Conservation (phyloP, 2,113 vertebrate genomes). For the Anser brachyrhynchus region DNA sequence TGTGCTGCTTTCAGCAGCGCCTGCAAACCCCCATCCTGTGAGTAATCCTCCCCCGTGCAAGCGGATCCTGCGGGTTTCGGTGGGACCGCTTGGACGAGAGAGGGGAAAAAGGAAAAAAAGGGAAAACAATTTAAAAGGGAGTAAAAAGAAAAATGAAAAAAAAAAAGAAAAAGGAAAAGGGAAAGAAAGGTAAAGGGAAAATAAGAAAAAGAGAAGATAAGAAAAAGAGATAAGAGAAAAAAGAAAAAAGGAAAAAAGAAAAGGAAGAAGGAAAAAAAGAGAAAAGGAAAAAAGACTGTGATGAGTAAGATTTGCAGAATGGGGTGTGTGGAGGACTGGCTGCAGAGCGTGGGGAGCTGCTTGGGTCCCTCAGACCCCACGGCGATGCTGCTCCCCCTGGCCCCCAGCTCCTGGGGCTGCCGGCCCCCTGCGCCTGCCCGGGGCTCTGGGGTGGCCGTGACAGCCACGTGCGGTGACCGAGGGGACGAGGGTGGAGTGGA, state of each 20-base stretch:
- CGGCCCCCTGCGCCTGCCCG: too few relatives aligned
- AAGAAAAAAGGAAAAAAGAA: not conserved
- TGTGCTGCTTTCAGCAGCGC: not conserved
- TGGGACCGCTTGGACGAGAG: rapidly evolving
- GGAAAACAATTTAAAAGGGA: not conserved
- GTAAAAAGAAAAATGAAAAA: not conserved
- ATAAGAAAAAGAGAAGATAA: too few relatives aligned
- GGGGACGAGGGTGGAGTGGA: too few relatives aligned
- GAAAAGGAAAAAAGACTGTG: not conserved
- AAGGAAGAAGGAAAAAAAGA: too few relatives aligned
- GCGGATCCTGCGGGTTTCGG: not conserved
- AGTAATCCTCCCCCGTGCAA: not conserved
- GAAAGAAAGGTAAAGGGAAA: not conserved
- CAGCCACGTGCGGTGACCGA: too few relatives aligned
- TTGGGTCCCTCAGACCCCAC: not conserved
- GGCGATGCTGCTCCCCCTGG: too few relatives aligned
- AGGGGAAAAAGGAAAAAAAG: not conserved
- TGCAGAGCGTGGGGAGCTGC: not conserved
- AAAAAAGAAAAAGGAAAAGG: not conserved
- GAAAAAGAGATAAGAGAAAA: too few relatives aligned
- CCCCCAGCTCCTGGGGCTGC: too few relatives aligned
- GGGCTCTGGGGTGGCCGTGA: too few relatives aligned
- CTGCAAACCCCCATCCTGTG: constrained; percentile 19
- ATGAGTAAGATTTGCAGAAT: not conserved
- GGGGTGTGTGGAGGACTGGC: not conserved